These are phyloP conservation scores for Lycorma delicatula DNA, from an alignment of 1,140 invertebrate genomes.

Conservation along the genomic window DNA sequence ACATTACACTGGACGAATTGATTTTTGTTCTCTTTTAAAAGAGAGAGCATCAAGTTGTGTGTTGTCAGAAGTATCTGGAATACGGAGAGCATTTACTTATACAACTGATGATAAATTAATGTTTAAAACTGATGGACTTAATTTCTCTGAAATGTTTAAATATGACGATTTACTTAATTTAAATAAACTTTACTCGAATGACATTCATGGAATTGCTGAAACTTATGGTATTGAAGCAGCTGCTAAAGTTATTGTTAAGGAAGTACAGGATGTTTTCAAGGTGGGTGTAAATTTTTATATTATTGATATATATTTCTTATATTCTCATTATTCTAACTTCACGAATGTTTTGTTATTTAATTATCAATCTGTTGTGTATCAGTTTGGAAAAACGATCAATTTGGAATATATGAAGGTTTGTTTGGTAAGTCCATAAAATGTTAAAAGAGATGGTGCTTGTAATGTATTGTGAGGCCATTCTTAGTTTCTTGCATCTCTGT, in stretches of 20 bases:
- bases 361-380: too few species aligned
- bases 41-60: constrained; percentile 56
- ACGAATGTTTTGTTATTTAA: too few species aligned
- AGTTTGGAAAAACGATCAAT: too few species aligned
- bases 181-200: constrained; percentile 84
- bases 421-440: too few species aligned
- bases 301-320: background rate
- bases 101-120: constrained; percentile 49
- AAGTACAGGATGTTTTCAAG: constrained; percentile 40
- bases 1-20: constrained; percentile 53
- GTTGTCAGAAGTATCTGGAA: constrained; percentile 61
- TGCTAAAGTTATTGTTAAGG: constrained; percentile 69
- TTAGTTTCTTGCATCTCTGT: too few species aligned
- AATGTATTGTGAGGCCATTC: too few species aligned
- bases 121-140: constrained; percentile 91
- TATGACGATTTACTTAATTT: constrained; percentile 75
- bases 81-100: constrained; percentile 73
- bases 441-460: too few species aligned
- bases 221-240: constrained; percentile 97
- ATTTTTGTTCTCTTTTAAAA: constrained; percentile 70
- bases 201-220: constrained; percentile 82
- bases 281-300: constrained; percentile 26
- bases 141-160: constrained; percentile 82
- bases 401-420: too few species aligned
- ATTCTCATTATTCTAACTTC: background rate